A percentile compares a stretch with the other conserved stretches of the same genome.
Evolutionary conservation across 2,797 vertebrate genomes (phyloP).

Genomic region (Tarsius wallacei): DNA sequence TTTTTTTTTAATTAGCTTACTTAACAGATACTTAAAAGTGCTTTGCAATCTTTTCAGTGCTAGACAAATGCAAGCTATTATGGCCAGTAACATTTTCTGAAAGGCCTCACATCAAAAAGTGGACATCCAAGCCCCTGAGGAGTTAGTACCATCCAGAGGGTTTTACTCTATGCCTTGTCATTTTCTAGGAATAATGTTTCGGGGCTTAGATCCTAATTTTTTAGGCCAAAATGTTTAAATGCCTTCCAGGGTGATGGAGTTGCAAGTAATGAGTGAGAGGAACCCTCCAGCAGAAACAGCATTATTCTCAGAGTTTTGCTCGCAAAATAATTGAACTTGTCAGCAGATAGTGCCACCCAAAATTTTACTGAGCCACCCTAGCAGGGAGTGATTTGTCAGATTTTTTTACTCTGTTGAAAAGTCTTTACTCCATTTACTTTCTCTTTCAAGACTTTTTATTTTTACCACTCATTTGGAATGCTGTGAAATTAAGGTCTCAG

Average conservation of each 20-base stretch:
- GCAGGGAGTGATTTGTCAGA: slow-evolving; percentile 35
- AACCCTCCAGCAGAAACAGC: slow-evolving; percentile 58
- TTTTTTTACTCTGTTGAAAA: neutral
- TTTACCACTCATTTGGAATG: neutral
- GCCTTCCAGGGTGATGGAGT: neutral
- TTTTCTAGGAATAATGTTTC: slow-evolving; percentile 63
- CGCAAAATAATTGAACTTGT: slow-evolving; percentile 67
- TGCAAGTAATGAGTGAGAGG: slow-evolving; percentile 78
- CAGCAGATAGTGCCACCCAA: neutral
- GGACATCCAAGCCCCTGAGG: neutral
- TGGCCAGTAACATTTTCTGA: neutral
- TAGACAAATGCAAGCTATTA: neutral
- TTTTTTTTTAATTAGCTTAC: neutral
- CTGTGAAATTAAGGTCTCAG: neutral
- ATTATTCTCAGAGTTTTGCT: slow-evolving; percentile 66
- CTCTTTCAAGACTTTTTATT: neutral
- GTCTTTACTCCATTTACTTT: slow-evolving; percentile 14
- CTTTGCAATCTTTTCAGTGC: neutral
- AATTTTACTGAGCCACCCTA: slow-evolving; percentile 44
- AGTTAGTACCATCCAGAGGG: neutral
- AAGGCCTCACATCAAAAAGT: neutral
- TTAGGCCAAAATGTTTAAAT: neutral
- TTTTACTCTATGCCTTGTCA: neutral
- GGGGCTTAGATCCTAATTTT: slow-evolving; percentile 61
- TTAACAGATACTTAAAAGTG: neutral